Evolutionary conservation across 1,140 invertebrate species (phyloP).

Genomic region (Trypoxylus dichotomus): DNA sequence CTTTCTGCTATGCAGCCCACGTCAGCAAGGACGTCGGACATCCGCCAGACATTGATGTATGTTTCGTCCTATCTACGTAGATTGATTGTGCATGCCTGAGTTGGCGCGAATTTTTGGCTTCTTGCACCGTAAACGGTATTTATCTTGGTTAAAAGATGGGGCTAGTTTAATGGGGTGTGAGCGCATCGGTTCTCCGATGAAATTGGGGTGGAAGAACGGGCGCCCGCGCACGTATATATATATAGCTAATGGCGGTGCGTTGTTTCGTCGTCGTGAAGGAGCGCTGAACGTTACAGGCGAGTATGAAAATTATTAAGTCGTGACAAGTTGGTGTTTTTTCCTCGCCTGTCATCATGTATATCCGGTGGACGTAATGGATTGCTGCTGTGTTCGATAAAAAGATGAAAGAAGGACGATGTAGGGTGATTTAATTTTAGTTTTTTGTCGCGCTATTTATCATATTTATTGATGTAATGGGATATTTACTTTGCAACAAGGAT

Average conservation of each 20-base stretch:
- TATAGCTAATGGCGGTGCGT: too few relatives aligned
- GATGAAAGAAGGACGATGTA: not conserved
- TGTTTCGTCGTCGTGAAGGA: not conserved
- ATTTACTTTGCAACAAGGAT: too few relatives aligned
- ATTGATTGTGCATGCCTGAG: not conserved
- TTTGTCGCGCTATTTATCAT: not conserved
- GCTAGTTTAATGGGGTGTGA: not conserved
- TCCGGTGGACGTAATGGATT: not conserved
- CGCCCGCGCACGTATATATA: too few relatives aligned
- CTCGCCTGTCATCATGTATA: not conserved
- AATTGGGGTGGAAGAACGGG: not conserved
- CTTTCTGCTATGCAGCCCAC: too few relatives aligned
- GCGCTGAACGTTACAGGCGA: not conserved
- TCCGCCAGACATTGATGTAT: not conserved
- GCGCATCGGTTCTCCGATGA: not conserved
- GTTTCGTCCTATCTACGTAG: not conserved
- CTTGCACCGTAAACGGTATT: not conserved
- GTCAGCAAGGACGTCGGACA: not conserved
- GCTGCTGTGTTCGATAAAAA: not conserved
- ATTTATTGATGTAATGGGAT: too few relatives aligned
- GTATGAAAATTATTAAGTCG: not conserved
- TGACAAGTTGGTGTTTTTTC: conserved; percentile 3
- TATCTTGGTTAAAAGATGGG: conserved; percentile 6
- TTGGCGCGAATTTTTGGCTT: not conserved
- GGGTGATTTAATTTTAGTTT: not conserved